A percentile compares a stretch with the other conserved stretches of the same genome.
These are phyloP conservation scores for Chiroxiphia lanceolata DNA, from an alignment of 2,797 vertebrate genomes.

Conservation along the genomic window DNA sequence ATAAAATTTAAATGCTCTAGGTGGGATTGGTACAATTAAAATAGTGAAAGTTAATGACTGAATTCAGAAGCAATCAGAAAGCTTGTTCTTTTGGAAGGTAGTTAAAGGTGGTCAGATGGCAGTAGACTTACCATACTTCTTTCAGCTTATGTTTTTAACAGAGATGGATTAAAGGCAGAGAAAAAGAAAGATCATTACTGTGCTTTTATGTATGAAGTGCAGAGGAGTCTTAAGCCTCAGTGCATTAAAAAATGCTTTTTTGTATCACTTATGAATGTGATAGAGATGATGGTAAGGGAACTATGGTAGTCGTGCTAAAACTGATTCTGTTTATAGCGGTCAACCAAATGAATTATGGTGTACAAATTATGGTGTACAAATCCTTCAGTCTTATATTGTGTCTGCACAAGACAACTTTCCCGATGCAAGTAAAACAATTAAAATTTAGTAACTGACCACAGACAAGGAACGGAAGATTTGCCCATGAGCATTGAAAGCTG, in stretches of 20 bases:
- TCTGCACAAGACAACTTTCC: not conserved
- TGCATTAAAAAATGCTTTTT: not conserved
- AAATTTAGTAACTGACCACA: not conserved
- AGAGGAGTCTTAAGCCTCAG: not conserved
- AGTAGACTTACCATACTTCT: not conserved
- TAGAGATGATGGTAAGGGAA: not conserved
- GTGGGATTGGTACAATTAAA: not conserved
- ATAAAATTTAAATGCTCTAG: not conserved
- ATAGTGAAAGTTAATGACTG: not conserved
- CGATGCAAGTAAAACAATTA: not conserved
- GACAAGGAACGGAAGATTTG: not conserved
- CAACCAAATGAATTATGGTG: not conserved
- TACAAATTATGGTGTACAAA: not conserved
- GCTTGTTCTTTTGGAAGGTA: not conserved
- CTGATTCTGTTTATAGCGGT: not conserved
- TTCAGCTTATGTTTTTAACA: not conserved
- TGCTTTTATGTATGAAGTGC: not conserved
- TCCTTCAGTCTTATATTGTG: not conserved
- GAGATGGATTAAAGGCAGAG: not conserved
- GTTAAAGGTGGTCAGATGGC: not conserved
- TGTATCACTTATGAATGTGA: not conserved
- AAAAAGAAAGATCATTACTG: not conserved
- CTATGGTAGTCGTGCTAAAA: not conserved
- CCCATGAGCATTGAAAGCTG: not conserved
- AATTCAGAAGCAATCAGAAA: not conserved